These are phyloP conservation scores for Heteromormyrus szaboi DNA, from an alignment of 2,797 vertebrate species.

Conservation along the genomic window DNA sequence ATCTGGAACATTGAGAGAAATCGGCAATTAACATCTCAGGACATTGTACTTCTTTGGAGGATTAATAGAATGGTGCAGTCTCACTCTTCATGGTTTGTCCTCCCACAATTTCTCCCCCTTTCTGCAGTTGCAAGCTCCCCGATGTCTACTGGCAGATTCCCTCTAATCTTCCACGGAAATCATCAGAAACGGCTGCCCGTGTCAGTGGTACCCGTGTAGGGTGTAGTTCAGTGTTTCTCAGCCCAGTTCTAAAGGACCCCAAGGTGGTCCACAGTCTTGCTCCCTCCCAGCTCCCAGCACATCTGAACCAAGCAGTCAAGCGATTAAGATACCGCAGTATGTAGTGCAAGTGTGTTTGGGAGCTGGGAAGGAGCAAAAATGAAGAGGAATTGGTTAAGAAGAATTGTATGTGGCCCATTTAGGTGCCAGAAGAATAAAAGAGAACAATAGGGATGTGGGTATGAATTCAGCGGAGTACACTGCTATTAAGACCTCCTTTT, in stretches of 20 bases:
- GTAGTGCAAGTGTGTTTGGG: background rate
- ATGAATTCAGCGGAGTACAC: background rate
- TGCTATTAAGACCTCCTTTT: background rate
- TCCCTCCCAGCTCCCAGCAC: background rate
- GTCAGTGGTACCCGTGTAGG: background rate
- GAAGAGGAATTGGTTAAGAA: background rate
- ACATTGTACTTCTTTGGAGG: background rate
- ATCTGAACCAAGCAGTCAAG: background rate
- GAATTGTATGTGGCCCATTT: background rate
- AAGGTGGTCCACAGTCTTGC: background rate
- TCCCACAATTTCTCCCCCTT: background rate
- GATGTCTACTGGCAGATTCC: background rate
- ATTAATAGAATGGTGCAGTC: background rate
- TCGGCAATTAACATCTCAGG: conserved; percentile 19
- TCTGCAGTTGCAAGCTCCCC: background rate
- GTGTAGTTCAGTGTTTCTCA: background rate
- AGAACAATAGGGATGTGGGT: background rate
- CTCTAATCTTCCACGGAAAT: background rate
- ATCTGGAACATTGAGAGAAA: conserved; percentile 23
- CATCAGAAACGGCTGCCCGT: background rate
- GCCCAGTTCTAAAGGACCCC: background rate
- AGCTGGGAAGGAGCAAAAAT: background rate
- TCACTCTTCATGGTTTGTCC: background rate
- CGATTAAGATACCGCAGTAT: background rate
- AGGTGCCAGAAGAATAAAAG: background rate